Evolutionary conservation across 2,888 invertebrate genomes (phyloP), one percentile per base, ranked within the genome.

Genomic region (Oasisia sp.): DNA sequence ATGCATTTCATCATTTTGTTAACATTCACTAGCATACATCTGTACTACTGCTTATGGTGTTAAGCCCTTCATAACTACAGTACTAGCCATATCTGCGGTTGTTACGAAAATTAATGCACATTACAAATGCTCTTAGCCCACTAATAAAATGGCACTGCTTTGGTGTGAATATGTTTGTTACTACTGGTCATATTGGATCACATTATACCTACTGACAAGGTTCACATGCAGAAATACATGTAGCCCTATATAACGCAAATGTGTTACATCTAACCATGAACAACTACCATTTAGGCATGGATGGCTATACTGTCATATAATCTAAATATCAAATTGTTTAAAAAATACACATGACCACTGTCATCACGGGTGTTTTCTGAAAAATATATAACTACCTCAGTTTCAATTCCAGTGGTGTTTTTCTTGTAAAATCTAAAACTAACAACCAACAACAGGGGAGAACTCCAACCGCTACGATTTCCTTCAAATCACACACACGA

Each of bases 401-500:
- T 74, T 74, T 74, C 19, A 74, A 19, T 74, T 74, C 19, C 74
- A 19, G 27, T 74, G 74, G 74, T 74, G 74, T 19, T 74, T 74
- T 74, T 74, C n/a, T 19, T 19, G 74, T 74, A 74, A 74, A 74
- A 74, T 58, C 74, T 14, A 74, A 74, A 14, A 19, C 19, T 74
- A 74, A 74, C 74, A 74, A 74, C 5, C 74, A 74, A 27, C 74
- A 74, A 27, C 74, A 3, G 0, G 74, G 74, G 74, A 74, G 74
- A 19, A 74, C 74, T 74, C 74, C 74, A 74, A 74, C 19, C 19
- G 27, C 74, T 74, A 74, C 14, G 3, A 74, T 19, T 74, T 74
- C 74, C 74, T 74, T 74, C 74, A 56, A 56, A 56, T 56, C 56
- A 74, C 74, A 74, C 74, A 74, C 74, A 74, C 27, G 74, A 74